Base-by-base conservation (phyloP, 2,888 invertebrate genomes). In the Brachylomia viminalis region DNA sequence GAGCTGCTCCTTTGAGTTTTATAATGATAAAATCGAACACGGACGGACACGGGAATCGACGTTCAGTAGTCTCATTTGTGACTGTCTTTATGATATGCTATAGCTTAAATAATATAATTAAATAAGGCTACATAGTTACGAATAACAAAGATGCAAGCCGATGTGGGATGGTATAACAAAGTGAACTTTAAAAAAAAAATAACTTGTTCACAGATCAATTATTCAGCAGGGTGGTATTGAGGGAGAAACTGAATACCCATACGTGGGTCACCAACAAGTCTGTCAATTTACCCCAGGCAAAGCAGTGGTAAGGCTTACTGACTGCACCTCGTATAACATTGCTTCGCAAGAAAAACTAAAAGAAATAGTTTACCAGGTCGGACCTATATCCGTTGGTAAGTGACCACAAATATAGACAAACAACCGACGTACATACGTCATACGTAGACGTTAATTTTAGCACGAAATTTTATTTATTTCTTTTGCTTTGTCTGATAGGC, bases 261-360 rank as follows among this genome's bases (percentile, higher is more conserved):
- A 87, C 38, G 20, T 10, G 13, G 77, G 0, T 0, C 0, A 0
- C 2, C 0, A 66, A 0, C 64, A 47, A 0, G 0, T 0, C 0
- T 90, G 91, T 74, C 33, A 23, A 23, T 88, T 79, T 33, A 65
- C 82, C 0, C 49, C 62, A 13, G 61, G 17, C 3, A 70, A 73
- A 15, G 82, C 61, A 20, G 59, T n/a, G 11, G 75, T 66, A 8
- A 74, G 42, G 33, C 27, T 86, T 0, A 68, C 59, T 4, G 72
- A 30, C 23, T 86, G 87, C 27, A 11, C 6, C 2, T 27, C 7
- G 0, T 77, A 64, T 27, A 30, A 17, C 8, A 2, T 77, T 11
- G 8, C 0, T 10, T 84, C 97, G 75, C 98, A 98, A 93, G 88
- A 88, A 33, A 84, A 80, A 45, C 33, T 82, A 10, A 86, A 86